A percentile compares a stretch with the other conserved stretches of the same genome.
Conservation (phyloP, 1,140 invertebrate species). For the Drosophila ambigua region DNA sequence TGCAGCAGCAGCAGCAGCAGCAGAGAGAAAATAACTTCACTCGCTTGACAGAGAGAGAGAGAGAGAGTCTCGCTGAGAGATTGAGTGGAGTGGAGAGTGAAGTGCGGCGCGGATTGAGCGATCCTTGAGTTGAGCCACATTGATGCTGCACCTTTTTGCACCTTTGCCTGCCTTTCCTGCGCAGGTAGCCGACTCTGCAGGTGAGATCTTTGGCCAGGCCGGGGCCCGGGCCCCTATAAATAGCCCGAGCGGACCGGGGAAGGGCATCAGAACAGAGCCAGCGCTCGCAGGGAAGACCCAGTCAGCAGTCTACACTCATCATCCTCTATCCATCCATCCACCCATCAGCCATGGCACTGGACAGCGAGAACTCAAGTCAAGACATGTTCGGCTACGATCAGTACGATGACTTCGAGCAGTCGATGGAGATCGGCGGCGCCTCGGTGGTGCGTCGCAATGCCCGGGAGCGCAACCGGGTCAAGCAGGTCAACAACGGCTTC, state of each 20-base stretch:
- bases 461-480: slow-evolving; percentile 96
- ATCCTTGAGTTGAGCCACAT: slow-evolving; percentile 32
- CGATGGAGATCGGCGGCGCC: slow-evolving; percentile 41
- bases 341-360: slow-evolving; percentile 34
- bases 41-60: neutral
- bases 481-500: slow-evolving; percentile 97
- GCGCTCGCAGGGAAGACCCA: slow-evolving; percentile 48
- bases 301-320: neutral
- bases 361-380: slow-evolving; percentile 30
- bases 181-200: slow-evolving; percentile 50
- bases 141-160: slow-evolving; percentile 23
- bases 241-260: slow-evolving; percentile 69
- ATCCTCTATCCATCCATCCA: neutral
- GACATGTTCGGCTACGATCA: slow-evolving; percentile 36
- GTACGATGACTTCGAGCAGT: slow-evolving; percentile 15
- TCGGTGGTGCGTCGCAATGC: slow-evolving; percentile 95
- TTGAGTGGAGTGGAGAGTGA: neutral
- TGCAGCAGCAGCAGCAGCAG: slow-evolving; percentile 4
- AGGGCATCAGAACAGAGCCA: slow-evolving; percentile 80
- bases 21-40: neutral
- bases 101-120: neutral
- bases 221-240: slow-evolving; percentile 64
- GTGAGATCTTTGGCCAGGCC: slow-evolving; percentile 32
- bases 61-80: neutral
- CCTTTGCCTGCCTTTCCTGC: slow-evolving; percentile 8